A percentile compares a stretch with the other conserved stretches of the same genome.
These are phyloP conservation scores for Zaprionus davidi DNA, from an alignment of 1,140 invertebrate species.

Conservation along the genomic window DNA sequence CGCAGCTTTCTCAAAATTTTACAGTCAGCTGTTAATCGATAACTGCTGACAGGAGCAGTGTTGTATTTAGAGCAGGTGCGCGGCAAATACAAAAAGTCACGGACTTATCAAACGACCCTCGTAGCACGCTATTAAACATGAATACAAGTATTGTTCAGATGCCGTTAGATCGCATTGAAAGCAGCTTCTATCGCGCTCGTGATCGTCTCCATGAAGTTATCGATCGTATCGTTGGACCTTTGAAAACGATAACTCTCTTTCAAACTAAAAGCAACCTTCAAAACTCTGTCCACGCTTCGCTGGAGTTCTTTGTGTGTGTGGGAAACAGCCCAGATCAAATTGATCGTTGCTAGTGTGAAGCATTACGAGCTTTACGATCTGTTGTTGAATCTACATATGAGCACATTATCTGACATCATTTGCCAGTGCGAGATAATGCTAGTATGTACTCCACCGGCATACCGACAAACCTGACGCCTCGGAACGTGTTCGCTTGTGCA, in stretches of 20 bases:
- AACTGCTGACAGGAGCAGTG: too few species aligned
- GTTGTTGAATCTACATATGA: slow-evolving; percentile 5
- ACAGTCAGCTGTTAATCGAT: too few species aligned
- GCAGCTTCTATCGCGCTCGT: slow-evolving; percentile 39
- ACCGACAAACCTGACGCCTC: slow-evolving; percentile 15
- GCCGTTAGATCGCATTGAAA: slow-evolving; percentile 27
- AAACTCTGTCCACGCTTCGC: slow-evolving; percentile 59
- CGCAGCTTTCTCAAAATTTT: too few species aligned
- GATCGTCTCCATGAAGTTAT: slow-evolving; percentile 32
- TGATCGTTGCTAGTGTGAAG: slow-evolving; percentile 38
- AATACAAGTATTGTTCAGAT: slow-evolving; percentile 35
- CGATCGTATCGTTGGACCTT: slow-evolving; percentile 32
- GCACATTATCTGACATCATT: slow-evolving; percentile 34
- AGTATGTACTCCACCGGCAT: slow-evolving; percentile 1
- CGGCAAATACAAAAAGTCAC: too few species aligned
- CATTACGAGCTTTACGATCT: slow-evolving; percentile 6
- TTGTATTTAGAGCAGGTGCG: too few species aligned
- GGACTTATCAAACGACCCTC: too few species aligned
- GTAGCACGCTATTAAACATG: slow-evolving; percentile 50
- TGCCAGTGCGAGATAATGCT: background rate
- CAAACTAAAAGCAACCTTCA: slow-evolving; percentile 54
- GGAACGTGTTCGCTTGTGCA: slow-evolving; percentile 30
- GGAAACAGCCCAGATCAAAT: slow-evolving; percentile 37
- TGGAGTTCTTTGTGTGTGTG: slow-evolving; percentile 53
- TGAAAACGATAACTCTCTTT: slow-evolving; percentile 46